Percentiles rank a stretch among this genome's conserved stretches.
Conservation (phyloP, 2,797 vertebrate species). For the Orientallactaga sibirica region DNA sequence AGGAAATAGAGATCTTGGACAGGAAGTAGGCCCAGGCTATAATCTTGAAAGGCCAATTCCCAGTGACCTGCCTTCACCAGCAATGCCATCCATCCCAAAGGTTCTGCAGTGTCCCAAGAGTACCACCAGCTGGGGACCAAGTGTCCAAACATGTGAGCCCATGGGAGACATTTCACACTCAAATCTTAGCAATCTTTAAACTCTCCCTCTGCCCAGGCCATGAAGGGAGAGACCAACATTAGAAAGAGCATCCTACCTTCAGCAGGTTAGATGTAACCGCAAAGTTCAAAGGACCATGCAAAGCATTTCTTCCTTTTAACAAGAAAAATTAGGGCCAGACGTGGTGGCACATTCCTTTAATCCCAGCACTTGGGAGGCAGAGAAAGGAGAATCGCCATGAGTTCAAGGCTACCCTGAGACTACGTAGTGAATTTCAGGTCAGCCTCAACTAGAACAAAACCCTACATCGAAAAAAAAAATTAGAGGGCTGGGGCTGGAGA, state of each 20-base stretch:
- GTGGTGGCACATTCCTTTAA: background rate
- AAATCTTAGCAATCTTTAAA: background rate
- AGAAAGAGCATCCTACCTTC: background rate
- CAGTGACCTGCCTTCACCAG: background rate
- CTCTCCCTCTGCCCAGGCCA: background rate
- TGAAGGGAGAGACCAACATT: background rate
- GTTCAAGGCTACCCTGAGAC: no score
- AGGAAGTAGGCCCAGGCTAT: background rate
- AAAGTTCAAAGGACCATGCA: background rate
- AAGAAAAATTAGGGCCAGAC: background rate
- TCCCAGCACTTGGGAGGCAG: no score
- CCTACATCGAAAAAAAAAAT: no score
- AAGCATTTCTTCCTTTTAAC: background rate
- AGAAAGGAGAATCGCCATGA: background rate
- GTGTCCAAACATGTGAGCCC: background rate
- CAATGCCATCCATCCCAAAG: background rate
- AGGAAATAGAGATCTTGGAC: background rate
- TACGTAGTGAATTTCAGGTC: no score
- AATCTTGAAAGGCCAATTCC: background rate
- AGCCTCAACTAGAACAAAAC: no score
- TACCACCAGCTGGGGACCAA: background rate
- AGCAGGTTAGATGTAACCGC: background rate
- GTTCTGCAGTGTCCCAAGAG: no score
- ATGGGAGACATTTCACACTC: background rate
- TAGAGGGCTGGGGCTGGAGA: no score